These are phyloP conservation scores for Platycercus adscitus DNA, from an alignment of 2,113 vertebrate species.

Conservation along the genomic window DNA sequence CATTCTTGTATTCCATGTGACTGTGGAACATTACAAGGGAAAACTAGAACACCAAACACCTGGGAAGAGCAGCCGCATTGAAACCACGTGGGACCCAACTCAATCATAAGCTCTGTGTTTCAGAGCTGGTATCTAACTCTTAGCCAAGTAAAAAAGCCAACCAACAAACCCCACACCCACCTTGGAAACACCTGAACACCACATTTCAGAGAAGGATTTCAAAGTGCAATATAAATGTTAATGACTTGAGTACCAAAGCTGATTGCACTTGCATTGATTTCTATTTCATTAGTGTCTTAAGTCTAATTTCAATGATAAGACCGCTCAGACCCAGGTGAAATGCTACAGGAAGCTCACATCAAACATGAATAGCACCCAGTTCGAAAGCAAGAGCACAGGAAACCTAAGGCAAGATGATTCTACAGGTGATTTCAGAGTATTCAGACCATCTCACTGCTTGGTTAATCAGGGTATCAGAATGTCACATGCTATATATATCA, in stretches of 20 bases:
- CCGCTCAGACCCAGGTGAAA: neutral
- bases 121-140: neutral
- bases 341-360: neutral
- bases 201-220: neutral
- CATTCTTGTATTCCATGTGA: neutral
- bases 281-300: neutral
- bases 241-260: neutral
- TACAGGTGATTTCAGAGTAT: neutral
- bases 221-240: neutral
- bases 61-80: neutral
- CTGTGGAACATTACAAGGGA: neutral
- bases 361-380: neutral
- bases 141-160: neutral
- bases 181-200: neutral
- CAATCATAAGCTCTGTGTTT: fast-evolving
- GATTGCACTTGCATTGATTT: neutral
- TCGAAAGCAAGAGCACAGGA: neutral
- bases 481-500: conserved; percentile 40
- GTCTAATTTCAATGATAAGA: neutral
- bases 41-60: neutral
- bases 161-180: neutral
- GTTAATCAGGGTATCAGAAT: neutral
- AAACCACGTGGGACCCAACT: neutral
- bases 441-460: neutral
- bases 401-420: neutral